Evolutionary conservation across 2,888 invertebrate genomes (phyloP), one percentile per base, ranked within the genome.

Genomic region (Thyatira batis): DNA sequence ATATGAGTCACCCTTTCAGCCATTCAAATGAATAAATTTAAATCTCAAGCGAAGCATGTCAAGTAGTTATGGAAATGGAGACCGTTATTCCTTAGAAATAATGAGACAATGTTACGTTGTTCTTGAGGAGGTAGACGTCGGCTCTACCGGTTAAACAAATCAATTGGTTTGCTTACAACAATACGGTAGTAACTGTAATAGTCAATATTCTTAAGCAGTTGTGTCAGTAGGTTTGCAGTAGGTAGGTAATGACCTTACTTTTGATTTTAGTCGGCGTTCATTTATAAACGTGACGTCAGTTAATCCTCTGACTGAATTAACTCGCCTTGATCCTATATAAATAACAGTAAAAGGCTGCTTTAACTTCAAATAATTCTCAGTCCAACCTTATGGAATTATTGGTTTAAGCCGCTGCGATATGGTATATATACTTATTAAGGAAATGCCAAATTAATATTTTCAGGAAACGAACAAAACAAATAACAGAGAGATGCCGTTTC

Each of bases 301-400:
- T 71, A 77, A 74, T 77, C 72, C 72, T 78, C 76, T 70, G 75
- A 81, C 76, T 70, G 75, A 81, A 82, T 81, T 75, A 81, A 76
- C 70, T 83, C 64, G 70, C 85, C 85, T 88, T 87, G 84, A 80
- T 85, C 78, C 75, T 75, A 64, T 76, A 81, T 65, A 71, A 69
- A 63, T 64, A 65, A 51, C 60, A 62, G 76, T 76, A 76, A 73
- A 66, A 76, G 70, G 66, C 63, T 60, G 54, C 58, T 60, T 55
- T 52, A 54, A 48, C 55, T 58, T 60, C 53, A 64, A 63, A 53
- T 45, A 56, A 58, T 54, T 57, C 61, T 61, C 49, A 55, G 20
- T 45, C 58, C 0, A 23, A 10, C 13, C 23, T n/a, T n/a, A n/a
- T n/a, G n/a, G n/a, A n/a, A n/a, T n/a, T n/a, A n/a, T n/a, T n/a